phyloP scores from a whole-genome alignment of 2,113 vertebrate species.

The Vulpes ferrilata region DNA sequence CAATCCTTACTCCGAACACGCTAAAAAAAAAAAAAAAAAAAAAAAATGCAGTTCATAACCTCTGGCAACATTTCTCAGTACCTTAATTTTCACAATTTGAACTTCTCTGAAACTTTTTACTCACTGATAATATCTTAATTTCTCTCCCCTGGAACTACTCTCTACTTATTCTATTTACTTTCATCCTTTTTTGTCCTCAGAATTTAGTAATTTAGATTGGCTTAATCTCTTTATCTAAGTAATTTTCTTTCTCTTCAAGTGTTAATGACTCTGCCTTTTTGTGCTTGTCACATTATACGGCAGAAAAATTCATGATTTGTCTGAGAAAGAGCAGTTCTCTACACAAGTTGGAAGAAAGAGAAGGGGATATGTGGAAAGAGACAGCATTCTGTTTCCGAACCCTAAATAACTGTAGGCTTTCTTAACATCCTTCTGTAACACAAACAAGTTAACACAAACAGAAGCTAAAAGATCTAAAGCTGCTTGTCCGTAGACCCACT shows the following conservation, averaged over 20 bases:
- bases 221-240: slow-evolving; percentile 25
- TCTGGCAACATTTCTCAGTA: not conserved
- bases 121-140: not conserved
- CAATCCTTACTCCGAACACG: not conserved
- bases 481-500: not conserved
- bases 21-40: not conserved
- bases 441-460: not conserved
- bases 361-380: not conserved
- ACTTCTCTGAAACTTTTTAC: not conserved
- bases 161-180: not conserved
- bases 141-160: not conserved
- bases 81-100: not conserved
- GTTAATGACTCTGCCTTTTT: not conserved
- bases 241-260: slow-evolving; percentile 34
- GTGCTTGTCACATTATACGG: not conserved
- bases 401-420: not conserved
- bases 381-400: not conserved
- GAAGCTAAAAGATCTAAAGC: not conserved
- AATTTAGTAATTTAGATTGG: slow-evolving; percentile 32
- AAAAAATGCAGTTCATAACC: not conserved
- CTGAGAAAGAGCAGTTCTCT: not conserved
- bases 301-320: not conserved
- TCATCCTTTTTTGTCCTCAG: not conserved
- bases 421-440: not conserved
- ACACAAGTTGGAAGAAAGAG: not conserved